Conservation (phyloP, 2,113 vertebrate genomes). For the Myotis yumanensis region DNA sequence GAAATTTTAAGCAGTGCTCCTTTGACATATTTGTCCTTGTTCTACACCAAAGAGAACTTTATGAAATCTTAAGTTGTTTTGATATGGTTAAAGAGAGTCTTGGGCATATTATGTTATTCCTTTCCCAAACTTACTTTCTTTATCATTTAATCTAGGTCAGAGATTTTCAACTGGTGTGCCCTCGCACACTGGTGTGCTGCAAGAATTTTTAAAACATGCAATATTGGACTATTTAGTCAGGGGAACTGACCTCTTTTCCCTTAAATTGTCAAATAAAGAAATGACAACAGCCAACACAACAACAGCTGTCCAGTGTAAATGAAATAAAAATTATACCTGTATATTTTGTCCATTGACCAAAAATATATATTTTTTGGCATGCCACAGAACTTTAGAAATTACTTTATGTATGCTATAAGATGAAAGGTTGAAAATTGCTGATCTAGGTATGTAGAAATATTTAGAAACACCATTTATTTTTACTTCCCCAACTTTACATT, state of each 20-base stretch:
- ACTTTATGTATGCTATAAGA: neutral
- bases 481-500: neutral
- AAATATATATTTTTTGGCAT: neutral
- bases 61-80: neutral
- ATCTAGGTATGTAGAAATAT: neutral
- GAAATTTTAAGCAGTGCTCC: neutral
- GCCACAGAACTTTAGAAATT: neutral
- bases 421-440: neutral
- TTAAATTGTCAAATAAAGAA: neutral
- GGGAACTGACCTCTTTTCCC: neutral
- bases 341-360: neutral
- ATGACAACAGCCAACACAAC: neutral
- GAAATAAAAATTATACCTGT: neutral
- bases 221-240: neutral
- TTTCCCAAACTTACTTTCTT: neutral
- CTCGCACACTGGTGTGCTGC: no score
- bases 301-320: neutral
- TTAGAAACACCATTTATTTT: slow-evolving; percentile 24
- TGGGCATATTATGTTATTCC: neutral
- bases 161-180: neutral
- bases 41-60: neutral
- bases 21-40: neutral
- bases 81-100: neutral
- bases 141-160: neutral
- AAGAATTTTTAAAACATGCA: neutral